phyloP scores from a whole-genome alignment of 2,113 vertebrate species.

The Syngnathus typhle region DNA sequence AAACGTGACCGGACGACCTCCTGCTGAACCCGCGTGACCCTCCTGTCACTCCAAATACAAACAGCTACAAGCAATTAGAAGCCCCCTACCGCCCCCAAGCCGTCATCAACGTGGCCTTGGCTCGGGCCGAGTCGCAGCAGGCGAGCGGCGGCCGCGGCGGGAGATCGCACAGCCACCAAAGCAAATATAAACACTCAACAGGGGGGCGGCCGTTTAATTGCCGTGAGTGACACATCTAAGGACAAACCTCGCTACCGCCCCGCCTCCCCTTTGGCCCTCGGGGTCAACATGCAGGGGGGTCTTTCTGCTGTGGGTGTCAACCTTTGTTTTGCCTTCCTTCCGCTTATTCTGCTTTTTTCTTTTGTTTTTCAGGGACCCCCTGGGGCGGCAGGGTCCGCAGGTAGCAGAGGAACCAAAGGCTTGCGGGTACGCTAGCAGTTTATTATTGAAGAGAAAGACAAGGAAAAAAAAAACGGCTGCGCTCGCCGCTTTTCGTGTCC shows the following conservation, averaged over 20 bases:
- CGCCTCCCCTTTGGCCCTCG: not conserved
- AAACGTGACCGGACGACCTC: constrained; percentile 30
- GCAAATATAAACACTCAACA: constrained; percentile 64
- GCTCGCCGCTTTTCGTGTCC: not conserved
- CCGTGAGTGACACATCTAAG: constrained; percentile 60
- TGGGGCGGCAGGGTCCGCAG: constrained; percentile 77
- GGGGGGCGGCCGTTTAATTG: constrained; percentile 53
- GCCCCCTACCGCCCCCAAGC: constrained; percentile 1
- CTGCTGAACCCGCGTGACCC: constrained; percentile 46
- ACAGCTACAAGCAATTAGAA: constrained; percentile 69
- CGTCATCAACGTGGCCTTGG: constrained; percentile 22
- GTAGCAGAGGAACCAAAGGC: constrained; percentile 85
- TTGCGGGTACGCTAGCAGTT: constrained; percentile 73
- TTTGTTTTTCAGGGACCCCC: constrained; percentile 73
- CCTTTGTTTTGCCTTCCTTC: constrained; percentile 45
- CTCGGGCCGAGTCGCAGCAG: not conserved
- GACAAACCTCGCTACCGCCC: constrained; percentile 45
- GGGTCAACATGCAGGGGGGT: constrained; percentile 43
- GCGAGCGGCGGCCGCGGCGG: constrained; percentile 13
- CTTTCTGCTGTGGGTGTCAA: constrained; percentile 48
- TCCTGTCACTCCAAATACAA: constrained; percentile 57
- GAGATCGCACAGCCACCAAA: constrained; percentile 56
- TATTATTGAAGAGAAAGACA: too few species aligned
- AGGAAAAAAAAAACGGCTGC: too few species aligned
- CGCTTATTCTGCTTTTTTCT: constrained; percentile 27